Base-by-base conservation (phyloP, 1,140 invertebrate genomes). In the Ceratosolen solmsi region DNA sequence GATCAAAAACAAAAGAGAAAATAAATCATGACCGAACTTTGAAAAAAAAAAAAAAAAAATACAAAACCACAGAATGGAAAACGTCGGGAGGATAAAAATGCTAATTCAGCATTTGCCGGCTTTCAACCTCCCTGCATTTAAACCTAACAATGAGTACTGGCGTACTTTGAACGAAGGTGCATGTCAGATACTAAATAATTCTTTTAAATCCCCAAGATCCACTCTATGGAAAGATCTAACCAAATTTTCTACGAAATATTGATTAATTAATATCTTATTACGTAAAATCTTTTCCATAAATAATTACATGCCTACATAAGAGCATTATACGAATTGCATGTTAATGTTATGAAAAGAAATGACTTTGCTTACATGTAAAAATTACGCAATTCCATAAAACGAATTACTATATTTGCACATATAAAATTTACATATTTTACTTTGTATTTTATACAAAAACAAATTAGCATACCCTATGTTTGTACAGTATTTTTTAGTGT, bases 121-220 rank as follows among this genome's bases (percentile, higher is more conserved):
- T 63, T 63, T 63, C 56, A 13, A 46, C n/a, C 17, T 33, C 17
- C n/a, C 11, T 17, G 30, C 54, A 36, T 25, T 60, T n/a, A 63
- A 76, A 41, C 56, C 36, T 46, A 63, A 76, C 74, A 76, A 65
- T 76, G 58, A 51, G 22, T 54, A 20, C 51, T 63, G 33, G 38
- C 30, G 54, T 36, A 75, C 51, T 41, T 38, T 38, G 49, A 75
- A 58, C 20, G 51, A 75, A 75, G 51, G 51, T 25, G 15, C 41
- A 25, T 49, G 41, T 49, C 2, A 7, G 25, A 49, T 27, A 63
- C 13, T 63, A 25, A 36, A 33, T 63, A 63, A 63, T 17, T 63
- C 30, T 63, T 63, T 54, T 33, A 3, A 1, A 33, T 3, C 30
- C 4, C 41, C 27, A 33, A 63, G 17, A 63, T 20, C 30, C 0